Evolutionary conservation across 2,797 vertebrate genomes (phyloP), one percentile per base, ranked within the genome.

Genomic region (Varecia variegata): DNA sequence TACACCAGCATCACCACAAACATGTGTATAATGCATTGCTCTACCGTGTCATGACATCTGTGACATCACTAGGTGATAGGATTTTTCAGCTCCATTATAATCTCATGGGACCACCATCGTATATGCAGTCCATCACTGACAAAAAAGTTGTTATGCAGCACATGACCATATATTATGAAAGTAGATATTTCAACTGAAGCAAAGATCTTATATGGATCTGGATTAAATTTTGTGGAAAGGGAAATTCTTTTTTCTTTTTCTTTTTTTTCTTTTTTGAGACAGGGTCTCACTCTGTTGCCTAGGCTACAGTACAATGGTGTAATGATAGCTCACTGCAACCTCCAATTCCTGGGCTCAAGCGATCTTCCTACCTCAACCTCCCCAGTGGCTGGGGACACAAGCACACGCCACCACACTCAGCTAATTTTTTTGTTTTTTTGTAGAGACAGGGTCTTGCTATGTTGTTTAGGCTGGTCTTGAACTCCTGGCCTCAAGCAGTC

Each of bases 121-220:
- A 27, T 54, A 54, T 54, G 50, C 52, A 15, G 50, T 56, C 76
- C 21, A 38, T 79, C 13, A 8, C 38, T 79, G 76, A 54, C 50
- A 50, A 79, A 79, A 77, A 79, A 38, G 76, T 38, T 79, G 50
- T 79, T 54, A 54, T 38, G n/a, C 14, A 79, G n/a, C 13, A 38
- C 21, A 38, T 79, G n/a, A 56, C 21, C 25, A 1, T 79, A 27
- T 81, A 60, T 10, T 32, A 20, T 81, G 40, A 20, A 87, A 67
- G 35, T 43, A 89, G 58, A 62, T 76, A 79, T 38, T 79, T 96
- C 30, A 84, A 8, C 54, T 89, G 84, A 93, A 89, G n/a, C 70
- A 71, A 85, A 35, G 21, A 47, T 67, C 65, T 94, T 94, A 30
- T 8, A 56, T n/a, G 8, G 71, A 50, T 21, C 20, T 90, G 54